phyloP scores from a whole-genome alignment of 2,113 vertebrate species.

The Bambusicola thoracicus region DNA sequence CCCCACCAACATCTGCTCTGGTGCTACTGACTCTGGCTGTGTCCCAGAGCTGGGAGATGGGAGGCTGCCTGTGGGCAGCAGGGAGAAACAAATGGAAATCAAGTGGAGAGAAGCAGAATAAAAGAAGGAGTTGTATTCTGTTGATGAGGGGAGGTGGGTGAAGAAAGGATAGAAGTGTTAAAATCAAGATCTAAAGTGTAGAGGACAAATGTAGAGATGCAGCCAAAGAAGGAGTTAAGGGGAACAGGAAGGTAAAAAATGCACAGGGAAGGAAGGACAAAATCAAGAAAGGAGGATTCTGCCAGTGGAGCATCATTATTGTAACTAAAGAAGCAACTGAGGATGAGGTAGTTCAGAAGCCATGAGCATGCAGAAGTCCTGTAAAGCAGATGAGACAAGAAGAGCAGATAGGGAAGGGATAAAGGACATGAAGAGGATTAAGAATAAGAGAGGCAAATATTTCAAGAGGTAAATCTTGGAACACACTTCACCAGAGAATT shows the following conservation, averaged over 20 bases:
- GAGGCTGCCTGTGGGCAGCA: background rate
- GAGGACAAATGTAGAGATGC: background rate
- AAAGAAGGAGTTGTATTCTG: background rate
- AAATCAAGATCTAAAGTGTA: background rate
- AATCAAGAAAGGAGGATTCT: background rate
- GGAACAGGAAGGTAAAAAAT: background rate
- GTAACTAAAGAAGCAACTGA: background rate
- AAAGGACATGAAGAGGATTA: background rate
- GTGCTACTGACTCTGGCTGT: accelerated
- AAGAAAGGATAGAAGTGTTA: background rate
- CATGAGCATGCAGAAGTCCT: background rate
- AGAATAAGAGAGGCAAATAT: background rate
- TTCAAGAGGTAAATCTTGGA: background rate
- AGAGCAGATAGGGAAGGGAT: background rate
- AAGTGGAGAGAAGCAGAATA: background rate
- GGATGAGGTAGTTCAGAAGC: background rate
- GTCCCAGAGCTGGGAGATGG: background rate
- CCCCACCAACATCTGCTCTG: background rate
- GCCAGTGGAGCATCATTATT: background rate
- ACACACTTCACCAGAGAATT: background rate
- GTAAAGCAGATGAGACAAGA: background rate
- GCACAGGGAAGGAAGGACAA: background rate
- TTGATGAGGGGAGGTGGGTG: background rate
- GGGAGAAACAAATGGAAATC: background rate
- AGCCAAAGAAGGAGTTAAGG: background rate